Percentiles rank a stretch among this genome's conserved stretches.
Conservation (phyloP, 2,888 invertebrate species). For the Apamea crenata region DNA sequence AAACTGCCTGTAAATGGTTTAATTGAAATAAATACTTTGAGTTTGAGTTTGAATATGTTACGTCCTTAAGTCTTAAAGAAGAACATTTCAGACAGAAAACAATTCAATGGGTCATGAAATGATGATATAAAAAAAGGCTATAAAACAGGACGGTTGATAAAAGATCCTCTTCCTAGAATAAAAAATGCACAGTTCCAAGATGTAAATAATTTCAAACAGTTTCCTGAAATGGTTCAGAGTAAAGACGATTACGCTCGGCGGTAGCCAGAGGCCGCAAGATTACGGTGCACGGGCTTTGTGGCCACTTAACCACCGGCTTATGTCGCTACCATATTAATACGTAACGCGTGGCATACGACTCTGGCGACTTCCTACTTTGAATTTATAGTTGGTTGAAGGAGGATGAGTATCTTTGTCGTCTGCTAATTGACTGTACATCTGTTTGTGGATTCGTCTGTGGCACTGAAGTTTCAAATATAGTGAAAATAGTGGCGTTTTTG, state of each 20-base stretch:
- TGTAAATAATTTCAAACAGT: not conserved
- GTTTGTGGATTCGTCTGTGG: not conserved
- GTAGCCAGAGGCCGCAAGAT: not conserved
- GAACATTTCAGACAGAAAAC: too few species aligned
- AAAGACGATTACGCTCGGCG: slow-evolving; percentile 1
- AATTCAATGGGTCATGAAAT: not conserved
- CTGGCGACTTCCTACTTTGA: slow-evolving; percentile 11
- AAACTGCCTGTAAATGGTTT: too few species aligned
- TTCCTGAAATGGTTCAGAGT: slow-evolving; percentile 7
- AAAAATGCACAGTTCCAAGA: not conserved
- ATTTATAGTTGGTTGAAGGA: not conserved
- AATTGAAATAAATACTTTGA: too few species aligned
- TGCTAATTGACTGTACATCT: not conserved
- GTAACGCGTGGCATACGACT: not conserved
- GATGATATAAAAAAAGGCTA: not conserved
- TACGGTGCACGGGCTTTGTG: slow-evolving; percentile 4
- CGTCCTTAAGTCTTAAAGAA: too few species aligned
- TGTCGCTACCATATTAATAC: slow-evolving; percentile 1
- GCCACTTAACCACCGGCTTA: slow-evolving; percentile 17
- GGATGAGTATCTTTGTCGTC: not conserved
- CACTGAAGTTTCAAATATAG: not conserved
- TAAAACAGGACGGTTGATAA: not conserved
- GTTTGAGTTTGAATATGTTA: too few species aligned
- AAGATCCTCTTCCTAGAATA: not conserved
- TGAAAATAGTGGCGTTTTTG: not conserved